Conservation (phyloP, 2,113 vertebrate genomes). For the Mesocricetus auratus region DNA sequence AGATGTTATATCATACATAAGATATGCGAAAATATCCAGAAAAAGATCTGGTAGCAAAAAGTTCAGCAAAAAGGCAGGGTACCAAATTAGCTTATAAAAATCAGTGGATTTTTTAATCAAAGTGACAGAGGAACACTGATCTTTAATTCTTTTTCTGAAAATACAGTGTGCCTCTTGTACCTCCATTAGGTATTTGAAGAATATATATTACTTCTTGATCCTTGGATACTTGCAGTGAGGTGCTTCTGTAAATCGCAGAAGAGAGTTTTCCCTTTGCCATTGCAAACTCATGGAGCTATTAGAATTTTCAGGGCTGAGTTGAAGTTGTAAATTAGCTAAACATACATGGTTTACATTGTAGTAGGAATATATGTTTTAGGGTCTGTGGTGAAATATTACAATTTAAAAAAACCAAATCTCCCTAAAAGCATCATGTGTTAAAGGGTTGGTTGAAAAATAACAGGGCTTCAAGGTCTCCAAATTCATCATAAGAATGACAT, state of each 20-base stretch:
- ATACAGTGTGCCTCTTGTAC: not conserved
- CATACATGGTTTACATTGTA: not conserved
- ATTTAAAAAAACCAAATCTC: not conserved
- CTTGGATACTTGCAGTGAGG: not conserved
- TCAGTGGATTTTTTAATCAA: not conserved
- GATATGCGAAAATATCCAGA: too few species aligned
- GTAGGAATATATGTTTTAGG: not conserved
- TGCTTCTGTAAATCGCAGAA: not conserved
- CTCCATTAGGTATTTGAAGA: not conserved
- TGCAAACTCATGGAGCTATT: not conserved
- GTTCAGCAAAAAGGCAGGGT: too few species aligned
- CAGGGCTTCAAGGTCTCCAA: not conserved
- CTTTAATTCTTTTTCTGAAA: not conserved
- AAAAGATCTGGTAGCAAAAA: too few species aligned
- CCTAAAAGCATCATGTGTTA: not conserved
- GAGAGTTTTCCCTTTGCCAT: not conserved
- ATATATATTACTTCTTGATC: not conserved
- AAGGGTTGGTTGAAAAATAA: not conserved
- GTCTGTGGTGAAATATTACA: not conserved
- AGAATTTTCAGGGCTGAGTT: not conserved
- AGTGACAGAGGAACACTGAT: not conserved
- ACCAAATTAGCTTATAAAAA: too few species aligned
- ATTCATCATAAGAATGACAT: not conserved
- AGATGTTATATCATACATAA: too few species aligned
- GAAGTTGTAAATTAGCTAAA: not conserved